Conservation (phyloP, 2,797 vertebrate species). For the Peromyscus aztecus region DNA sequence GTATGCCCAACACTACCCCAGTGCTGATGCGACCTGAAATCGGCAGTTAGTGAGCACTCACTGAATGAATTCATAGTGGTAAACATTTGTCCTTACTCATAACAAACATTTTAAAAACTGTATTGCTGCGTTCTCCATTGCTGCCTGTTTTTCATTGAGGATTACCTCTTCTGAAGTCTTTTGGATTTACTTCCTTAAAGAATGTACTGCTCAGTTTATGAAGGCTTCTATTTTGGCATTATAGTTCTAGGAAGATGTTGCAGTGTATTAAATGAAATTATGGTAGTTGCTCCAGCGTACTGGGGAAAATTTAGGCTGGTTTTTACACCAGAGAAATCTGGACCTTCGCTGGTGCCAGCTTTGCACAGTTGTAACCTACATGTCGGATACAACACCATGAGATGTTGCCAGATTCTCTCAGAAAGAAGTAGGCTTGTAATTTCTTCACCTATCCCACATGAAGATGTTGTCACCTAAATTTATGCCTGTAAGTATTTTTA, state of each 20-base stretch:
- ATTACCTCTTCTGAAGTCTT: not conserved
- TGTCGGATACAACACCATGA: not conserved
- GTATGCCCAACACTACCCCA: not conserved
- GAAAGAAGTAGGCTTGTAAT: constrained; percentile 11
- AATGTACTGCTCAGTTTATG: constrained; percentile 5
- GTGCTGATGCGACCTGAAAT: not conserved
- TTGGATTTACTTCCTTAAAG: not conserved
- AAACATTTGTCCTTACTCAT: not conserved
- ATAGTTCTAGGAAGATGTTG: not conserved
- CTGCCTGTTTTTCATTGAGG: not conserved
- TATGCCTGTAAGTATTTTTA: not conserved
- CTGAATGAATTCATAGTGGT: not conserved
- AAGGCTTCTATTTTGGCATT: not conserved
- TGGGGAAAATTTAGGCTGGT: not conserved
- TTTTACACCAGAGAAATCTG: constrained; percentile 6
- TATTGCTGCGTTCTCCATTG: not conserved
- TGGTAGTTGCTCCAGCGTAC: not conserved
- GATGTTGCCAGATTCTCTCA: constrained; percentile 1
- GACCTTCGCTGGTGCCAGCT: not conserved
- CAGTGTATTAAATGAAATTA: not conserved
- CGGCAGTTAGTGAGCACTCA: not conserved
- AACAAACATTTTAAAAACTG: not conserved
- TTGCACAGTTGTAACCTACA: not conserved
- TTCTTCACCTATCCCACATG: not conserved
- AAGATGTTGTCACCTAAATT: not conserved